Evolutionary conservation across 2,888 invertebrate genomes (phyloP), one percentile per base, ranked within the genome.

Genomic region (Anarsia innoxiella): DNA sequence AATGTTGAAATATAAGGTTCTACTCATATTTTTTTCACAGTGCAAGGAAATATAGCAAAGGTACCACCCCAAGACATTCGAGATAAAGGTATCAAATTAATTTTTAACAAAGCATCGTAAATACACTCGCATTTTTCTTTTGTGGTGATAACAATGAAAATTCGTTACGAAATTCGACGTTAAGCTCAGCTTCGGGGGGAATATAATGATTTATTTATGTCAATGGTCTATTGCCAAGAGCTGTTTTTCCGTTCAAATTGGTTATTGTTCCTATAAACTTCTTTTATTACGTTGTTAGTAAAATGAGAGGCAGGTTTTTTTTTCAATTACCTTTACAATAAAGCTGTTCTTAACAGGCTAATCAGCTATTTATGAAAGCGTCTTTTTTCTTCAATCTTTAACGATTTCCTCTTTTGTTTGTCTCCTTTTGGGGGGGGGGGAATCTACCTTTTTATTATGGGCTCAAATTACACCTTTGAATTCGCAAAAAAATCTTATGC

Each of bases 151-250:
- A 82, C 78, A 84, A 82, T 82, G 79, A 72, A 78, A 75, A 74
- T 73, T 77, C 72, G 63, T 72, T 71, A 65, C 48, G 48, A 52
- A 54, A 53, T 51, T 53, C 47, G 49, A 49, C 46, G 12, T 19
- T 10, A 12, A 19, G 23, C n/a, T 3, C 29, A 34, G 39, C 36
- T 41, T 19, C 25, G 55, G 57, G 57, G 55, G 55, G 59, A 60
- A 66, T 65, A 76, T 76, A 83, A 82, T 83, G 78, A 84, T 82
- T 83, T 84, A 84, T 84, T 84, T 76, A 83, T 83, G 80, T 83
- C 83, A 83, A 83, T 83, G 77, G 76, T 62, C 69, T 59, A 60
- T 67, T 63, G 65, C 64, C 63, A 51, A 55, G 62, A 60, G 65
- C 70, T 57, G 65, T 76, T 66, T 62, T 64, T 56, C 33, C 33